Evolutionary conservation across 2,797 vertebrate species (phyloP), one percentile per base, ranked within the genome.

Genomic region (Phoebastria nigripes): DNA sequence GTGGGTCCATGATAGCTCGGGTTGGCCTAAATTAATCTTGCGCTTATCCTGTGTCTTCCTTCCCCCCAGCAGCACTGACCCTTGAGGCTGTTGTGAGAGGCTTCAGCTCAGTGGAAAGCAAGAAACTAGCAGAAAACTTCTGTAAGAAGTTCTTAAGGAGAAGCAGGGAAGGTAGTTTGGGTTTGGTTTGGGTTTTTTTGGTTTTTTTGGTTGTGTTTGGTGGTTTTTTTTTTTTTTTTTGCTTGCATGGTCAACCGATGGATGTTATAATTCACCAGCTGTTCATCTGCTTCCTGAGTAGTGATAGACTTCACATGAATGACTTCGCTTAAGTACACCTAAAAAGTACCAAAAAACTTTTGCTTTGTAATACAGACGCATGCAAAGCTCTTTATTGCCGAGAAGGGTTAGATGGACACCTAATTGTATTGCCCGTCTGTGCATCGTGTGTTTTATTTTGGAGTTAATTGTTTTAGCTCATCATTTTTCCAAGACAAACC

Each of bases 301-400:
- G 31, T 71, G 62, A 25, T 13, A 31, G 52, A 35, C 15, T 58
- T 58, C 33, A 58, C 55, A n/a, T 58, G 55, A 24, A 58, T 35
- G 33, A 35, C 55, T 73, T 66, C 0, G 0, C 18, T 69, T 47
- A 47, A 67, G 19, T 33, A 25, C 0, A 1, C 25, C 8, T 44
- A 11, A 83, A 37, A 77, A 51, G 15, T 55, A 47, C 31, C 22
- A 44, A 42, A 70, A 33, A 6, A 2, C 4, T 26, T 80, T 20
- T 55, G 29, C 22, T 80, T 42, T 62, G 46, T 62, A 15, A 5
- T 15, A 24, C 15, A 58, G 29, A 7, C 28, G 17, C 26, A 9
- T n/a, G 31, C 49, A 67, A 61, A 72, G 16, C 26, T 72, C 22
- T 71, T 35, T 42, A 4, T 44, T 10, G 2, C 31, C 28, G 72